Base-by-base conservation (phyloP, 2,113 vertebrate genomes). In the Psophia crepitans region DNA sequence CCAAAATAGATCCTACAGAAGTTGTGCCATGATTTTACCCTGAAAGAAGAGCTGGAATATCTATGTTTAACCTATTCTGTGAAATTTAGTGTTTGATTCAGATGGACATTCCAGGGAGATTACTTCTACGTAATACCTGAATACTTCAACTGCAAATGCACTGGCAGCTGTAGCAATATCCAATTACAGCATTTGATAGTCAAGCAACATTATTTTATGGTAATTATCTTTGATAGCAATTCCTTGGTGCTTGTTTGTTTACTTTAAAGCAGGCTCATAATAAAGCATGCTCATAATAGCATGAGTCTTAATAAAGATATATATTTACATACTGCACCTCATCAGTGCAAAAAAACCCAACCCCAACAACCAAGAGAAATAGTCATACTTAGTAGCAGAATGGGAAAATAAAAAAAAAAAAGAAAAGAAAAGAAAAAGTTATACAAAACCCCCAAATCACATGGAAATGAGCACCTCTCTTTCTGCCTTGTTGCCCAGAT, bases 391-490 rank as follows among this genome's bases (percentile, higher is more conserved):
- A 53, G 41, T 24, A 80, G 30, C 18, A 48, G 46, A 71, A 54
- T 16, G 14, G 6, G 6, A 8, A 12, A 74, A 69, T 26, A 8
- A 20, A 75, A 43, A 30, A 53, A 30, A 1, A 39, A 1, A n/a
- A 30, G 20, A n/a, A 8, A 33, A 3, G 22, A 1, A 39, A 1
- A n/a, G 27, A 23, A n/a, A 8, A 33, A 3, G 22, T 28, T 37
- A 33, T n/a, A 53, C 33, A 65, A 61, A 74, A 41, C 0, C 11
- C 12, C 24, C 8, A 69, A 41, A 26, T 61, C 12, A 35, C 51
- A 41, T 35, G 32, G 46, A 80, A 95, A 92, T 41, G 3, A 60
- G 11, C 22, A 74, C 4, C 22, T 75, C n/a, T 71, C 44, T 75
- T 68, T 18, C n/a, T 71, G 33, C 35, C 68, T 14, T 53, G 56